Base-by-base conservation (phyloP, 2,797 vertebrate species). In the Parauchenoglanis punctatus region DNA sequence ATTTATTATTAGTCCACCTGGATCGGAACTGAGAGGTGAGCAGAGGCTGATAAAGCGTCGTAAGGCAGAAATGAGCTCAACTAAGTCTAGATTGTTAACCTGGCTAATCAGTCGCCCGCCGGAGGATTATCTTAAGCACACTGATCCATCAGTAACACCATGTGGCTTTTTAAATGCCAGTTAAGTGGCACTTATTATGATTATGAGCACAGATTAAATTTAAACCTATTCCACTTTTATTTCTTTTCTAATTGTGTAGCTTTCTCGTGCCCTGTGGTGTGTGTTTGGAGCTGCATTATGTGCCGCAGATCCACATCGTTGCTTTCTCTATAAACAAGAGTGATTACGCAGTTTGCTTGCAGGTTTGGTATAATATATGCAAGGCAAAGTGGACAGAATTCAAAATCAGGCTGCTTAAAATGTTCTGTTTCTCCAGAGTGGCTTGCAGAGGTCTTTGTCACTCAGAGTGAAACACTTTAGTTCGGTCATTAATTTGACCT, bases 321-420 rank as follows among this genome's bases (percentile, higher is more conserved):
- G 49, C 87, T 81, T 80, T 86, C 89, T 92, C 92, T 92, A 83
- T 95, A 94, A 95, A 95, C 93, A 94, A 94, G 93, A 94, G 91
- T 70, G 89, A 95, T 93, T 87, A 82, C 59, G 78, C 73, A 59
- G 85, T 84, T 93, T 91, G 87, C 90, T 91, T 86, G 59, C 84
- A 90, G 89, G 90, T 91, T 93, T 92, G 92, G 80, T 82, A 13
- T 95, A 94, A 93, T 95, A 93, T 90, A 91, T 84, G 18, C 88
- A 73, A 11, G 4, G 92, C 92, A 90, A 87, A 90, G 84, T 93
- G 91, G 89, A 90, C 73, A 77, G 93, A 93, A 93, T 92, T 91
- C 90, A 89, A 93, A 94, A 94, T 95, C 92, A 94, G 93, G 95
- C 93, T 93, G 93, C 90, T 94, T 96, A 95, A 95, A 35, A 35